Conservation (phyloP, 1,140 invertebrate genomes). For the Melipona quadrifasciata region DNA sequence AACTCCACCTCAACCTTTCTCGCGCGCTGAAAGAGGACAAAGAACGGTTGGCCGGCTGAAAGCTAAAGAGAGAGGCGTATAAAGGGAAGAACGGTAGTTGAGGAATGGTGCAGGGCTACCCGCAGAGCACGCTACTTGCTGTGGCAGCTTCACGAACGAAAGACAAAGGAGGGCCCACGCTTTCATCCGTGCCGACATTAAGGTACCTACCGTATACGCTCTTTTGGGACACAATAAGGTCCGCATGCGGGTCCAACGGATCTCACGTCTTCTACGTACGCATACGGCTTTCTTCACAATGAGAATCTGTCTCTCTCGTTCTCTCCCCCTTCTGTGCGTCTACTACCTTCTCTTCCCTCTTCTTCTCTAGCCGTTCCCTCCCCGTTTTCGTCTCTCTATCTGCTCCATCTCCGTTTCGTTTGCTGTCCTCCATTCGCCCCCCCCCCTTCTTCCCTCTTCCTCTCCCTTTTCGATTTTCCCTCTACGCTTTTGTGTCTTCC, state of each 20-base stretch:
- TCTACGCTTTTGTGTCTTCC: slow-evolving; percentile 32
- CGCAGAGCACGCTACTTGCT: slow-evolving; percentile 69
- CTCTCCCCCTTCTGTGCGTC: slow-evolving; percentile 58
- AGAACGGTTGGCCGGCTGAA: neutral
- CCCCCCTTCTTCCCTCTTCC: slow-evolving; percentile 47
- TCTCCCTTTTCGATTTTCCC: slow-evolving; percentile 31
- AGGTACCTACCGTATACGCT: slow-evolving; percentile 73
- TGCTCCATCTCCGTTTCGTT: slow-evolving; percentile 29
- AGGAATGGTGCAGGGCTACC: slow-evolving; percentile 65
- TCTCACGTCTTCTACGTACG: slow-evolving; percentile 70
- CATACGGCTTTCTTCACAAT: slow-evolving; percentile 66
- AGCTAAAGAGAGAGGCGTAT: neutral
- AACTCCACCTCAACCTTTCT: neutral
- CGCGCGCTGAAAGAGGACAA: neutral
- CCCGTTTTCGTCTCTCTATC: slow-evolving; percentile 42
- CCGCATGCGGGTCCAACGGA: slow-evolving; percentile 77
- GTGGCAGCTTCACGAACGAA: slow-evolving; percentile 69
- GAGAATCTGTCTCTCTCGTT: slow-evolving; percentile 63
- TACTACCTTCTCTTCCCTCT: slow-evolving; percentile 41
- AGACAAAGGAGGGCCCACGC: slow-evolving; percentile 70
- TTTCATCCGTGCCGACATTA: slow-evolving; percentile 78
- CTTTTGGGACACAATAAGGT: slow-evolving; percentile 74
- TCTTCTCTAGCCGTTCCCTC: neutral
- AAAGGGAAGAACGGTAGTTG: slow-evolving; percentile 22
- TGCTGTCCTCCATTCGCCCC: slow-evolving; percentile 28